A percentile compares a stretch with the other conserved stretches of the same genome.
Evolutionary conservation across 30 jellyfish, hydroid and myxozoan genomes (phyloP).

Genomic region (Mastigias papua): DNA sequence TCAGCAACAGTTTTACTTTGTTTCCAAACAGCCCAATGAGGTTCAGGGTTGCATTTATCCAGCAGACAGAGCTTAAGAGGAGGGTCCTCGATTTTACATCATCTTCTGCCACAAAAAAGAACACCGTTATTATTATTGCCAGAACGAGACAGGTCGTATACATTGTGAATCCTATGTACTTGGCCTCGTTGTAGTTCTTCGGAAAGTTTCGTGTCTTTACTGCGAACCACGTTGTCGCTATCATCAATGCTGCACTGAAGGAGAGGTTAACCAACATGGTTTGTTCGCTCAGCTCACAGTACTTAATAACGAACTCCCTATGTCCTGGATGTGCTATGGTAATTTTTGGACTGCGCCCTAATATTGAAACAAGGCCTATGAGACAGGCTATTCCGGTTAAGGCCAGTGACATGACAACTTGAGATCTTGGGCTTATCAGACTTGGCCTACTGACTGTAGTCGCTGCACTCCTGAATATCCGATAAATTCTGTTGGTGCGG

Average conservation of each 20-base stretch:
- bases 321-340: conserved; percentile 76
- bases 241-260: conserved; percentile 78
- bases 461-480: conserved; percentile 88
- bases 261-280: conserved; percentile 70
- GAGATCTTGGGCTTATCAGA: conserved; percentile 87
- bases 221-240: conserved; percentile 90
- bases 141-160: conserved; percentile 81
- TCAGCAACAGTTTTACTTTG: conserved; percentile 72
- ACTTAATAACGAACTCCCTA: conserved; percentile 60
- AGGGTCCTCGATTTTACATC: conserved; percentile 63
- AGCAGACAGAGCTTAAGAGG: conserved; percentile 75
- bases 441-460: conserved; percentile 73
- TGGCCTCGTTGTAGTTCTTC: conserved; percentile 96
- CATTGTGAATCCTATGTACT: conserved; percentile 92
- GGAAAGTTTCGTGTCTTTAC: conserved; percentile 95
- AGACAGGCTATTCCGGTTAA: conserved; percentile 64
- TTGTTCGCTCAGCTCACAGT: conserved; percentile 70
- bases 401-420: conserved; percentile 67
- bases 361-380: conserved; percentile 79
- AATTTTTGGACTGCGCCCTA: conserved; percentile 62
- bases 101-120: conserved; percentile 51
- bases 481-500: conserved; percentile 82
- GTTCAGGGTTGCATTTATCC: conserved; percentile 68
- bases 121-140: conserved; percentile 77
- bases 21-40: conserved; percentile 91